Base-by-base conservation (phyloP, 2,888 invertebrate species). In the Colostygia pectinataria region DNA sequence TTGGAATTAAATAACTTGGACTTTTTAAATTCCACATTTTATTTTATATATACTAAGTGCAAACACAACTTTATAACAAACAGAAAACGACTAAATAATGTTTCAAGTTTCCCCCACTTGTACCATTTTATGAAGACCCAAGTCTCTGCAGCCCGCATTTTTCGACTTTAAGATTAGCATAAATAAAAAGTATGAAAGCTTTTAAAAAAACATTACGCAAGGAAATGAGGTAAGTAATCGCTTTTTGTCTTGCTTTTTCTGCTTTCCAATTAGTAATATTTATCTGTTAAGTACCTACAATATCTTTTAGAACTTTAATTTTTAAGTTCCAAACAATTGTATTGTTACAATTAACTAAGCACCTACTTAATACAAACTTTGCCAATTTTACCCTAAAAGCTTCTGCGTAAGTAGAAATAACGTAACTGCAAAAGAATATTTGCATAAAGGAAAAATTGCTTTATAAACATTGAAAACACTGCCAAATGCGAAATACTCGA, bases 171-270 rank as follows among this genome's bases (percentile, higher is more conserved):
- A 66, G 65, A 78, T 78, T 77, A 76, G 65, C 77, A 76, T 77
- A 74, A 76, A 75, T 72, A 75, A 65, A 74, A 71, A 74, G 68
- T 61, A 68, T 60, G 59, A 70, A 74, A 77, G 76, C 75, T 79
- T 78, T 77, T 79, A 71, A 71, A 72, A n/a, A 69, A 71, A 72
- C 66, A 70, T 74, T 73, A 76, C 64, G 63, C 63, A 55, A 59
- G 60, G 55, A 65, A 72, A 67, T 66, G 61, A 61, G 59, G 68
- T 69, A 68, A 72, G n/a, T n/a, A n/a, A n/a, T n/a, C n/a, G n/a
- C n/a, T n/a, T n/a, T n/a, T n/a, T n/a, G n/a, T n/a, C n/a, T 74
- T 66, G 63, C 56, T 60, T 59, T 70, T 66, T 62, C 59, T 65
- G 57, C 69, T 67, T 69, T 60, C 57, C 63, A 61, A 55, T 61